Base-by-base conservation (phyloP, 2,113 vertebrate genomes). In the Procavia capensis region DNA sequence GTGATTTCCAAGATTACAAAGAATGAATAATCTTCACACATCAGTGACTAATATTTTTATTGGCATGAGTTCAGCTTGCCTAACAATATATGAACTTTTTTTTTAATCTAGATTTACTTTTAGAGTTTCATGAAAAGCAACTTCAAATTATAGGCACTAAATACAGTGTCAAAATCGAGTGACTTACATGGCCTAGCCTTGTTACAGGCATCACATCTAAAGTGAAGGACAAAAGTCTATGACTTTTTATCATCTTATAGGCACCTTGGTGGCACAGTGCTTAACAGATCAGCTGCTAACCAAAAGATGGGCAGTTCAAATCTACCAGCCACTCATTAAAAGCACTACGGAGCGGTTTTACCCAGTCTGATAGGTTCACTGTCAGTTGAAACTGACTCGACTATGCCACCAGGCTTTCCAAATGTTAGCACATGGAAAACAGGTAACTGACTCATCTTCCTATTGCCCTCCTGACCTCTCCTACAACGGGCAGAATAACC, bases 21-120 rank as follows among this genome's bases (percentile, higher is more conserved):
- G 66, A 54, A 82, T 36, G 88, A 92, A 80, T 50, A 94, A 79
- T 80, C 29, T 88, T n/a, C 27, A 92, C 85, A 76, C 54, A 90
- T 83, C 82, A 85, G 87, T 68, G 85, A 83, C 88, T 84, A 87
- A 85, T 50, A 94, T 88, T 91, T 94, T 88, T 92, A 85, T 34
- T 81, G 92, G 83, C 84, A 74, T 5, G 27, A 57, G 31, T 24
- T 94, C 47, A 90, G 57, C 5, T 34, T 92, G 45, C 90, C 57
- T 83, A 88, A 88, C 11, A 78, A 39, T 57, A 91, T 74, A 20
- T 79, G 10, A 75, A 80, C 80, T 93, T 89, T 57, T 24, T 79
- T 20, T 29, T n/a, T n/a, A n/a, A 47, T 78, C 20, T n/a, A 82
- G 61, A 93, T 50, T 79, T 92, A 5, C 80, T 92, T 90, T 70